Conservation (phyloP, 2,113 vertebrate genomes). For the Taxidea taxus region DNA sequence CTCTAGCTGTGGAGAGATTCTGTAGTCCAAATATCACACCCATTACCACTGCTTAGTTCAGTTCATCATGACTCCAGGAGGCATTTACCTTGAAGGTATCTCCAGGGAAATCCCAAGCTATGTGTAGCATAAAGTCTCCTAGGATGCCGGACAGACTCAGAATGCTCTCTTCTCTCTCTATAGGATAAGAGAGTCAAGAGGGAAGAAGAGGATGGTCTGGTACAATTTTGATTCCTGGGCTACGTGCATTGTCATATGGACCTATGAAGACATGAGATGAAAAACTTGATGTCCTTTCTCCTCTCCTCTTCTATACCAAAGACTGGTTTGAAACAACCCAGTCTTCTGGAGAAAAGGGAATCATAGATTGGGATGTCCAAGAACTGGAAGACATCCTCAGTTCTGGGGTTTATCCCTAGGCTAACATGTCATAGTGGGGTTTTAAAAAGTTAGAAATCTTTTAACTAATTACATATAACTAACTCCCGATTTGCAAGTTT, state of each 20-base stretch:
- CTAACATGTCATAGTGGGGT: background rate
- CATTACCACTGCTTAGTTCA: background rate
- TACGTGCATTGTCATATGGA: background rate
- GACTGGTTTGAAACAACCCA: background rate
- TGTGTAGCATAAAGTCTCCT: background rate
- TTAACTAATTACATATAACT: background rate
- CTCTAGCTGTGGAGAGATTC: background rate
- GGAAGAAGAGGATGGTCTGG: no score
- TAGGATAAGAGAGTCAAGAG: background rate
- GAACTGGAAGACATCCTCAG: background rate
- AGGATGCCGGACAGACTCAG: background rate
- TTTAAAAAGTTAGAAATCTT: background rate
- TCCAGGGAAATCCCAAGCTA: background rate
- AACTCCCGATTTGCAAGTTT: background rate
- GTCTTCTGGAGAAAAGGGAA: background rate
- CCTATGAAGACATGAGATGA: background rate
- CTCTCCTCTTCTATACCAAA: background rate
- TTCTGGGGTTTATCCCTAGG: background rate
- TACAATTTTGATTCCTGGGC: background rate
- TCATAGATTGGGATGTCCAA: background rate
- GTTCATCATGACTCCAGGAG: background rate
- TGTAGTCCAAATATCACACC: background rate
- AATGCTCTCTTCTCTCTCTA: background rate
- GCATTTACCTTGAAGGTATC: background rate
- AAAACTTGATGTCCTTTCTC: background rate